phyloP scores from a whole-genome alignment of 2,113 vertebrate genomes.

The Hyperopisus bebe region DNA sequence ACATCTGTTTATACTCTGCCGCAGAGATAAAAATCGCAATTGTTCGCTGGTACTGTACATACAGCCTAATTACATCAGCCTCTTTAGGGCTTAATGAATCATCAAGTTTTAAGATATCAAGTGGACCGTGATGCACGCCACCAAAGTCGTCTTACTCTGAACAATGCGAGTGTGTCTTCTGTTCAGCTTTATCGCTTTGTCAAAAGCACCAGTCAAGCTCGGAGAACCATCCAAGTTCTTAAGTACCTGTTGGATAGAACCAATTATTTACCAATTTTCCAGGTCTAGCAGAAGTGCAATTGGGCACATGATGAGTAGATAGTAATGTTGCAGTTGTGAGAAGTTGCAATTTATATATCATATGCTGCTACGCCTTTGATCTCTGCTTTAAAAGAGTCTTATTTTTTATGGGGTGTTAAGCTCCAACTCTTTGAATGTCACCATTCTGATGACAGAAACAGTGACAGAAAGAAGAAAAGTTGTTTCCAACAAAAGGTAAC shows the following conservation, averaged over 20 bases:
- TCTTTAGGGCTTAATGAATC: background rate
- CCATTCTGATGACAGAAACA: background rate
- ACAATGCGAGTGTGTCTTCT: background rate
- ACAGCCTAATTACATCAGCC: constrained; percentile 2
- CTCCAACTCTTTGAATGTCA: background rate
- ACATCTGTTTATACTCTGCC: background rate
- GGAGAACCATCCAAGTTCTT: background rate
- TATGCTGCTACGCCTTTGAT: background rate
- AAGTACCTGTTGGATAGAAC: background rate
- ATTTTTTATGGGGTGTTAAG: background rate
- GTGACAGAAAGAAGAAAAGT: background rate
- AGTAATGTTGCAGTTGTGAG: background rate
- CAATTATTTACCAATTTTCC: background rate
- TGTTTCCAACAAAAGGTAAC: background rate
- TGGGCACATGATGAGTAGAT: background rate
- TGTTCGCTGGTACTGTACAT: background rate
- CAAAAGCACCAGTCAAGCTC: background rate
- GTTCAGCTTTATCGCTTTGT: background rate
- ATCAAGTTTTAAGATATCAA: background rate
- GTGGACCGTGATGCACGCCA: background rate
- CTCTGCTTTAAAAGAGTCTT: background rate
- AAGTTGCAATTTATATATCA: background rate
- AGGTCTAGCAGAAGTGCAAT: background rate
- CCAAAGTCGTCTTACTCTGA: background rate
- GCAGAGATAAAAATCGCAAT: background rate